Evolutionary conservation across 2,888 invertebrate species (phyloP).

Genomic region (Acleris literana): DNA sequence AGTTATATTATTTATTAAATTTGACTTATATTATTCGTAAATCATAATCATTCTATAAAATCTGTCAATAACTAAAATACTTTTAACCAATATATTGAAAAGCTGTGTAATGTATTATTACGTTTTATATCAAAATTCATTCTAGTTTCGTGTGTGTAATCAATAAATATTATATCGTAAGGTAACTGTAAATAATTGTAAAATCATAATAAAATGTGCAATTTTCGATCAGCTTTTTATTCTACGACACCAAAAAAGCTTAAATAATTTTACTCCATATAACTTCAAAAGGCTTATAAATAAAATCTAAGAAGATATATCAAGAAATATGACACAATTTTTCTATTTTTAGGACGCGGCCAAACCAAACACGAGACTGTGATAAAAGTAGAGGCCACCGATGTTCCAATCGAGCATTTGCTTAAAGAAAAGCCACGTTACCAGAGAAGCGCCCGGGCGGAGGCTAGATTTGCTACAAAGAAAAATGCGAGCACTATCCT

Average conservation of each 20-base stretch:
- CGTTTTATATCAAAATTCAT: too few relatives aligned
- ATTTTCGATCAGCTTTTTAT: too few relatives aligned
- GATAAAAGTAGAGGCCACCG: slow-evolving; percentile 46
- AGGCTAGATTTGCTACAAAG: slow-evolving; percentile 70
- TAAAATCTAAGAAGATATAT: neutral
- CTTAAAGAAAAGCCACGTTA: slow-evolving; percentile 54
- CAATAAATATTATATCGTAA: neutral
- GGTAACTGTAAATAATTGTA: too few relatives aligned
- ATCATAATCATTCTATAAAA: too few relatives aligned
- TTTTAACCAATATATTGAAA: neutral
- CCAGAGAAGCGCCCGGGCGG: slow-evolving; percentile 66
- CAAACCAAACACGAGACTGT: slow-evolving; percentile 53
- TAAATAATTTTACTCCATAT: neutral
- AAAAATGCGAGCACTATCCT: slow-evolving; percentile 68
- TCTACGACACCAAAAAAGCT: too few relatives aligned
- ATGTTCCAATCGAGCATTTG: slow-evolving; percentile 35
- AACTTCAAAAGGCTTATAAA: neutral
- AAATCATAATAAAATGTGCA: too few relatives aligned
- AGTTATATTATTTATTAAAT: too few relatives aligned
- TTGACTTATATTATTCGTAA: too few relatives aligned
- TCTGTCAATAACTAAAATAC: too few relatives aligned
- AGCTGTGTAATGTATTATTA: neutral
- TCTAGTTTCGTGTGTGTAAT: slow-evolving; percentile 1
- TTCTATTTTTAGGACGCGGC: slow-evolving; percentile 77
- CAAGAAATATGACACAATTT: slow-evolving; percentile 51